phyloP scores from a whole-genome alignment of 2,888 invertebrate genomes.

The Brachycybe producta region DNA sequence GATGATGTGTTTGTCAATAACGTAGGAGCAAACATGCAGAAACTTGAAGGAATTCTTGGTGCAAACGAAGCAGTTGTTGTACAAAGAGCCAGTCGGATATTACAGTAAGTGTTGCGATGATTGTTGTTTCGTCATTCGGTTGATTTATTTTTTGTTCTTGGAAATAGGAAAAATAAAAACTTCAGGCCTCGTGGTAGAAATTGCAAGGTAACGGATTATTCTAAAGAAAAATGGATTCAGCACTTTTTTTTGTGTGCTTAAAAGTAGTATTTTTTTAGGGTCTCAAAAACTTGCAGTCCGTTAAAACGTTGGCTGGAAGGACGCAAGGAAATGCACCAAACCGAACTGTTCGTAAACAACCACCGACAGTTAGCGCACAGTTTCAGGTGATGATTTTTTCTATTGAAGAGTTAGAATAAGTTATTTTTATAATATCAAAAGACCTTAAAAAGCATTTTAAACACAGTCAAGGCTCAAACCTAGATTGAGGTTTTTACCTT shows the following conservation, averaged over 20 bases:
- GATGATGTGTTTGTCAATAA: background rate
- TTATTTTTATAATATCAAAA: too few relatives aligned
- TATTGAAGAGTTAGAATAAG: background rate
- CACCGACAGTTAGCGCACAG: slow-evolving; percentile 85
- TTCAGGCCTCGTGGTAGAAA: slow-evolving; percentile 55
- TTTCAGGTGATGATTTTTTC: slow-evolving; percentile 42
- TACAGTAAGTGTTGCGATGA: slow-evolving; percentile 18
- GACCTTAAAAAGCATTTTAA: too few relatives aligned
- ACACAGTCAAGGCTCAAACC: too few relatives aligned
- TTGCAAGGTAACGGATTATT: slow-evolving; percentile 50
- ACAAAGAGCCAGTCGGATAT: slow-evolving; percentile 27
- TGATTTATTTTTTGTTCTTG: slow-evolving; percentile 24
- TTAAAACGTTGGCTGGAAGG: slow-evolving; percentile 75
- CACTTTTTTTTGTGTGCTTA: background rate
- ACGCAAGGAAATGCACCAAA: slow-evolving; percentile 38
- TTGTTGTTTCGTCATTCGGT: background rate
- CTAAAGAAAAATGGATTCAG: background rate
- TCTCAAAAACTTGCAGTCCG: slow-evolving; percentile 76
- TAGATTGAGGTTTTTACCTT: too few relatives aligned
- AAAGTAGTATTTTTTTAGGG: slow-evolving; percentile 34
- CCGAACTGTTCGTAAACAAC: slow-evolving; percentile 59
- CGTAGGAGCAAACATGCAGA: slow-evolving; percentile 10
- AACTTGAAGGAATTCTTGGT: slow-evolving; percentile 17
- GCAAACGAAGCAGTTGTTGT: slow-evolving; percentile 28
- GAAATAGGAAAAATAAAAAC: slow-evolving; percentile 84